These are phyloP conservation scores for Argyrosomus japonicus DNA, from an alignment of 2,113 vertebrate genomes.

Conservation along the genomic window DNA sequence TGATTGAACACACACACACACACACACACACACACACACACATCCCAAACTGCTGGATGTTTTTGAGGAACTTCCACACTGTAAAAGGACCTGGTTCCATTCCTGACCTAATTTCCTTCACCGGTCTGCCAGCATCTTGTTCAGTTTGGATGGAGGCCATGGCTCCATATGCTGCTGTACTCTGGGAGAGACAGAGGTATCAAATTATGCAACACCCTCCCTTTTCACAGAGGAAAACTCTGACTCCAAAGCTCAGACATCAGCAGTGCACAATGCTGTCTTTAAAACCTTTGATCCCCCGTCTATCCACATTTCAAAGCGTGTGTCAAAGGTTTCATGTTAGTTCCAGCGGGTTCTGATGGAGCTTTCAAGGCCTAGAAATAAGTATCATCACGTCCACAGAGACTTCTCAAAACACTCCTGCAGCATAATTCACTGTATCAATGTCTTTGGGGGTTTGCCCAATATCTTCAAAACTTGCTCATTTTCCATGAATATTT, in stretches of 20 bases:
- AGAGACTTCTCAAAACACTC: background rate
- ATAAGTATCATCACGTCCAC: background rate
- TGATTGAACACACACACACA: background rate
- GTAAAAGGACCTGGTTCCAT: conserved; percentile 24
- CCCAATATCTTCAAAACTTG: background rate
- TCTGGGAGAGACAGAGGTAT: conserved; percentile 33
- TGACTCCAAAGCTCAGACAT: conserved; percentile 3
- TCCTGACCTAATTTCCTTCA: conserved; percentile 39
- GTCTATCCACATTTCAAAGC: background rate
- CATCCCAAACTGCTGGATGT: background rate
- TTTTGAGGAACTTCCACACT: conserved; percentile 5
- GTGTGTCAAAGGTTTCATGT: background rate
- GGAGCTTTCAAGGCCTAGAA: background rate
- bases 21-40: background rate
- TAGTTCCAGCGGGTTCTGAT: background rate
- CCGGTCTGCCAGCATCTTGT: conserved; percentile 8
- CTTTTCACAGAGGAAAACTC: conserved; percentile 1
- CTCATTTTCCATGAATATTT: too few species aligned
- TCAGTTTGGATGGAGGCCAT: conserved; percentile 31
- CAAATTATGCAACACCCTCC: conserved; percentile 50
- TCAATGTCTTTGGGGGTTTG: background rate
- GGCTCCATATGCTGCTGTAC: conserved; percentile 39
- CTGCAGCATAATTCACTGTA: background rate
- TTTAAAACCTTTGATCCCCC: background rate
- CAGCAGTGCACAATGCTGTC: background rate